phyloP scores from a whole-genome alignment of 2,888 invertebrate genomes.

The Archaeoteleia sp. region DNA sequence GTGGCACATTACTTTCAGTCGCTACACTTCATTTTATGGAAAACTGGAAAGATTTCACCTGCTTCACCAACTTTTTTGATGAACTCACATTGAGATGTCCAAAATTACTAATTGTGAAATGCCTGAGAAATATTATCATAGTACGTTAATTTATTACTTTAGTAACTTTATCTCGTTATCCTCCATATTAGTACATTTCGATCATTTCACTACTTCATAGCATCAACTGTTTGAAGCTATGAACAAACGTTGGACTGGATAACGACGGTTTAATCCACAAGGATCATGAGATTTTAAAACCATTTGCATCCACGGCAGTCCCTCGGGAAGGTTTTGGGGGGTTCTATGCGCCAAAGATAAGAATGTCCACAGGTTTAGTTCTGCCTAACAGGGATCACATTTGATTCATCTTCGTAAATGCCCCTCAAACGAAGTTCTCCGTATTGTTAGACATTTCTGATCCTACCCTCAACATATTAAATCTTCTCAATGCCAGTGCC shows the following conservation, averaged over 20 bases:
- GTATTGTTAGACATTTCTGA: slow-evolving; percentile 40
- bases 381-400: slow-evolving; percentile 63
- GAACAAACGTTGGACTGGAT: slow-evolving; percentile 32
- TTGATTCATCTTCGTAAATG: slow-evolving; percentile 66
- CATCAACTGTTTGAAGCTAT: slow-evolving; percentile 23
- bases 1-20: too few relatives aligned
- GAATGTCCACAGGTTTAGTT: slow-evolving; percentile 61
- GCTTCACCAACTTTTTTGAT: too few relatives aligned
- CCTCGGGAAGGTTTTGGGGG: slow-evolving; percentile 54
- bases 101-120: too few relatives aligned
- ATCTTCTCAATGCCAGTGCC: slow-evolving; percentile 34
- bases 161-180: too few relatives aligned
- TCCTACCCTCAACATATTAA: slow-evolving; percentile 37
- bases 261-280: slow-evolving; percentile 44
- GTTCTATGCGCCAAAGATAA: slow-evolving; percentile 60
- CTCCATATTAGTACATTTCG: slow-evolving; percentile 23
- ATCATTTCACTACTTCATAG: too few relatives aligned
- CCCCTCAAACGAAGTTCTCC: slow-evolving; percentile 50
- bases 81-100: too few relatives aligned
- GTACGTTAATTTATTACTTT: too few relatives aligned
- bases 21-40: too few relatives aligned
- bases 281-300: slow-evolving; percentile 64
- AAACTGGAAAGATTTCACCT: too few relatives aligned
- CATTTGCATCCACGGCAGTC: slow-evolving; percentile 54
- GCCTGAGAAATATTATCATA: too few relatives aligned